Evolutionary conservation across 2,113 vertebrate species (phyloP).

Genomic region (Vulpes lagopus): DNA sequence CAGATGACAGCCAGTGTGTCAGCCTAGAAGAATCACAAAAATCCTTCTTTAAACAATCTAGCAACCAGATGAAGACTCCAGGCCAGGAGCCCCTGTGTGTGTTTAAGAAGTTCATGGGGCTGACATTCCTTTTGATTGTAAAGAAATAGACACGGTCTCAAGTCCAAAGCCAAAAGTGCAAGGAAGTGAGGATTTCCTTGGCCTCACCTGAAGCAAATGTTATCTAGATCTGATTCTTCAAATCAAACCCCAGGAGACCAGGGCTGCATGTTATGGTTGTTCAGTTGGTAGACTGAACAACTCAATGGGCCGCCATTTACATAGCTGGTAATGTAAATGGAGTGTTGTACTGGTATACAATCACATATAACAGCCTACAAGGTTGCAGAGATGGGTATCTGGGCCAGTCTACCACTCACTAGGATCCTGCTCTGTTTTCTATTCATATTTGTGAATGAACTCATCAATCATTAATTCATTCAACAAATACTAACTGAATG

Average conservation of each 20-base stretch:
- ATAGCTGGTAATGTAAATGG: not conserved
- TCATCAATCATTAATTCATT: not conserved
- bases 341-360: not conserved
- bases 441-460: not conserved
- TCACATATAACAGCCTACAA: not conserved
- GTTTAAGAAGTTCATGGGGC: conserved; percentile 42
- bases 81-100: not conserved
- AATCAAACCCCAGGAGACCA: not conserved
- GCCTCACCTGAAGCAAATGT: not conserved
- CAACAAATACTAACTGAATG: not conserved
- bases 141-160: not conserved
- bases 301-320: not conserved
- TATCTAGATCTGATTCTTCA: not conserved
- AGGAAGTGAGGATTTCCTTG: not conserved
- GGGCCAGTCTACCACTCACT: not conserved
- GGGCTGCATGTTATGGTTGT: not conserved
- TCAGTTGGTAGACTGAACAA: not conserved
- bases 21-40: conserved; percentile 73
- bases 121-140: not conserved
- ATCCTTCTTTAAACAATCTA: conserved; percentile 76
- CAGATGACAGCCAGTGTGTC: conserved; percentile 64
- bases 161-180: not conserved
- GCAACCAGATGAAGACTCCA: conserved; percentile 52
- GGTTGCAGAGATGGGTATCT: not conserved
- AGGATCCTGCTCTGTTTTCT: not conserved